Conservation (phyloP, 2,888 invertebrate species). For the Cynaeus angustus region DNA sequence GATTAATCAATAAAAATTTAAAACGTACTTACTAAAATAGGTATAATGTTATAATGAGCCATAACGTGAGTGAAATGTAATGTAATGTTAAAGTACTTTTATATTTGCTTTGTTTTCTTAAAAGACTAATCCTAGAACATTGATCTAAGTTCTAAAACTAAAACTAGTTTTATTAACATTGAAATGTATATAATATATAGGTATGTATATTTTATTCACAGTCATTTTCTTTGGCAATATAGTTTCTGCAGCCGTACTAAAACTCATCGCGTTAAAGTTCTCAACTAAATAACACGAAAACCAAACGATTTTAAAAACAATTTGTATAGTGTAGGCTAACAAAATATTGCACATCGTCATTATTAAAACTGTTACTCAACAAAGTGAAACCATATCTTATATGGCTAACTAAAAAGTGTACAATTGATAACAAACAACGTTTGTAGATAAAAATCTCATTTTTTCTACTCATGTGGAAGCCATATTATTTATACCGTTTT, state of each 20-base stretch:
- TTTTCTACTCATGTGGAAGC: slow-evolving; percentile 55
- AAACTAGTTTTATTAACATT: slow-evolving; percentile 64
- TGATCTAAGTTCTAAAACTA: slow-evolving; percentile 62
- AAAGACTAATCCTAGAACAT: slow-evolving; percentile 62
- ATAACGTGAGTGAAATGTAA: slow-evolving; percentile 58
- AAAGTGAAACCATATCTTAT: slow-evolving; percentile 55
- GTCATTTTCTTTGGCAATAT: slow-evolving; percentile 70
- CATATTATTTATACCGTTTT: slow-evolving; percentile 49
- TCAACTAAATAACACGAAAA: slow-evolving; percentile 42
- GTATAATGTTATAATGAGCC: slow-evolving; percentile 54
- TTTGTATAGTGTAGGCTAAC: slow-evolving; percentile 48
- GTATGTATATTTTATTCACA: slow-evolving; percentile 69
- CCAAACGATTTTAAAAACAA: slow-evolving; percentile 24
- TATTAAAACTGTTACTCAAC: slow-evolving; percentile 46
- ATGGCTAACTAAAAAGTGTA: slow-evolving; percentile 54
- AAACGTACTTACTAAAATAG: slow-evolving; percentile 51
- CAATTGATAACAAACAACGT: slow-evolving; percentile 46
- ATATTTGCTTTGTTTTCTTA: slow-evolving; percentile 56
- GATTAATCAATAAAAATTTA: slow-evolving; percentile 48
- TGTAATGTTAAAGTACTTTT: slow-evolving; percentile 57
- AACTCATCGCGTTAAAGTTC: slow-evolving; percentile 39
- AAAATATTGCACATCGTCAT: slow-evolving; percentile 59
- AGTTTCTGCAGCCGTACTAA: slow-evolving; percentile 62
- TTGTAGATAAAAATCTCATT: slow-evolving; percentile 47
- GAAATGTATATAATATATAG: slow-evolving; percentile 67